These are phyloP conservation scores for Sitta europaea DNA, from an alignment of 2,113 vertebrate genomes.

Conservation along the genomic window DNA sequence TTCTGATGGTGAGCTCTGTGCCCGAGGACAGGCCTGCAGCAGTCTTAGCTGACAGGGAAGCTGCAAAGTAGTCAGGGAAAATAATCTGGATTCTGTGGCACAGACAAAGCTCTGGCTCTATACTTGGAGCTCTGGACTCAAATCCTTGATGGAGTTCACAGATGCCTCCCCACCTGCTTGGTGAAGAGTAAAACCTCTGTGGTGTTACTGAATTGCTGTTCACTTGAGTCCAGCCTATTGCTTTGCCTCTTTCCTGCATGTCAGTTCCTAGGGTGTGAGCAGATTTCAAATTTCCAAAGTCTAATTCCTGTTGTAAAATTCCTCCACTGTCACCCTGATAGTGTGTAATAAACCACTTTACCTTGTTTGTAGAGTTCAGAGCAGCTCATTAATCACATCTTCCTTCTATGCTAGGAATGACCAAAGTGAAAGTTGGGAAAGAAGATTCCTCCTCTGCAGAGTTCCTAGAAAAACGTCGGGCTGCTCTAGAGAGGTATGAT, in stretches of 20 bases:
- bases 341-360: not conserved
- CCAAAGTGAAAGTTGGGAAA: constrained; percentile 98
- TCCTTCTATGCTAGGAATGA: constrained; percentile 84
- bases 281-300: not conserved
- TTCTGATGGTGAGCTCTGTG: not conserved
- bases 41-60: not conserved
- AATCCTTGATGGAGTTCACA: not conserved
- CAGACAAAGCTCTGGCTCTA: not conserved
- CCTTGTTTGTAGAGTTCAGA: not conserved
- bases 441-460: constrained; percentile 94
- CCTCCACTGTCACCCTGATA: not conserved
- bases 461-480: constrained; percentile 93
- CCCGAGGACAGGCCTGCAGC: not conserved
- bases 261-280: not conserved
- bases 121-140: not conserved
- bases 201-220: not conserved
- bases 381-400: not conserved
- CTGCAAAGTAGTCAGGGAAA: not conserved
- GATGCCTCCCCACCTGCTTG: not conserved
- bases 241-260: not conserved
- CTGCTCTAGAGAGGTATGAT: constrained; percentile 89
- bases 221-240: not conserved
- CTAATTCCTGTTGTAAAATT: not conserved
- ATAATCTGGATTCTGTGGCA: not conserved
- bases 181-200: not conserved